phyloP scores from a whole-genome alignment of 2,797 vertebrate species.

The Rhinella marina region DNA sequence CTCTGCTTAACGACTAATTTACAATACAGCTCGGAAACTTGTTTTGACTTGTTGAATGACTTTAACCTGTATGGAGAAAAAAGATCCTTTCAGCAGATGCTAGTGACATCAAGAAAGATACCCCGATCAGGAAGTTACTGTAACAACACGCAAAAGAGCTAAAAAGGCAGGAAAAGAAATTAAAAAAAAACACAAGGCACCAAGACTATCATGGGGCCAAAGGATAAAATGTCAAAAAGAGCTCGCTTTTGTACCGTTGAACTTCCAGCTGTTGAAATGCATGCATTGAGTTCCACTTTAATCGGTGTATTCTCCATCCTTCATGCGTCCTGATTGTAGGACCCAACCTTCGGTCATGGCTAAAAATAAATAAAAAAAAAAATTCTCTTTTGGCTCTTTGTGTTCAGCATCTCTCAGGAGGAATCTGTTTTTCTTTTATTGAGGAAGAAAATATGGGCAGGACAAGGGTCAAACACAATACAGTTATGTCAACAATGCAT shows the following conservation, averaged over 20 bases:
- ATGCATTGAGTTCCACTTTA: not conserved
- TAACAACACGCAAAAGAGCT: conserved; percentile 8
- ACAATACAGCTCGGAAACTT: not conserved
- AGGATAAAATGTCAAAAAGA: conserved; percentile 10
- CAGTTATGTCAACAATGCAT: not conserved
- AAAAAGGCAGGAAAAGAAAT: conserved; percentile 44
- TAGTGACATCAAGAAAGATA: conserved; percentile 27
- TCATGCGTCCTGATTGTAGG: not conserved
- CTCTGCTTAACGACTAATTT: conserved; percentile 2
- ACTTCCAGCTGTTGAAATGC: conserved; percentile 31
- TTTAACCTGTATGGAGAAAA: conserved; percentile 5
- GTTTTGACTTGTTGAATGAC: conserved; percentile 27
- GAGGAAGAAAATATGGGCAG: conserved; percentile 11
- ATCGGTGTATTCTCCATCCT: not conserved
- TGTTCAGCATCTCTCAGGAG: conserved; percentile 45
- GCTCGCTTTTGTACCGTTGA: not conserved
- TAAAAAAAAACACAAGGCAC: conserved; percentile 16
- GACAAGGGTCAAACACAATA: conserved; percentile 50
- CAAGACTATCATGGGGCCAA: not conserved
- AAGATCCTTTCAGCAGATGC: conserved; percentile 45
- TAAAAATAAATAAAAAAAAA: conserved; percentile 12
- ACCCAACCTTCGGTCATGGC: not conserved
- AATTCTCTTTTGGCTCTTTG: conserved; percentile 18
- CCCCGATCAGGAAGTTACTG: not conserved
- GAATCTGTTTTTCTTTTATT: conserved; percentile 18